A percentile compares a stretch with the other conserved stretches of the same genome.
Conservation (phyloP, 2,888 invertebrate genomes). For the Sipha maydis region DNA sequence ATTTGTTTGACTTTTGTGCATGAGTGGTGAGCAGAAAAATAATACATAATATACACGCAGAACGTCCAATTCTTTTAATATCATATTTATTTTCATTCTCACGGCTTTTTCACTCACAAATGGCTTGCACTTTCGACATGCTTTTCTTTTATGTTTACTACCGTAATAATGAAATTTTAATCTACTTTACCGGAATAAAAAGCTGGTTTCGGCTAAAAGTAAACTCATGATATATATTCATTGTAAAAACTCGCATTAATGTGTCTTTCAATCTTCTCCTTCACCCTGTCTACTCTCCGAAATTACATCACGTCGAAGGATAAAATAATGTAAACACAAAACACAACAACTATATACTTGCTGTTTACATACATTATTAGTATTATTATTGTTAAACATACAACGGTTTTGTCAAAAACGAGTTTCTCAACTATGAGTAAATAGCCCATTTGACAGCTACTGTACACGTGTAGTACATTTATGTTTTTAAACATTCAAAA, state of each 20-base stretch:
- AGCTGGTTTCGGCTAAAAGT: not conserved
- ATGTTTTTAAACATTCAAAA: too few species aligned
- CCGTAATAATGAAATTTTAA: conserved; percentile 12
- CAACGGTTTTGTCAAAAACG: not conserved
- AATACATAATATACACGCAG: not conserved
- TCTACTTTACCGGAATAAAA: conserved; percentile 11
- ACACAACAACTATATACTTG: not conserved
- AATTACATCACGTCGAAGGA: not conserved
- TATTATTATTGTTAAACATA: not conserved
- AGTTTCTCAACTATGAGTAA: not conserved
- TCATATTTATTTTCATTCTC: conserved; percentile 27
- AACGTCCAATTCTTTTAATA: conserved; percentile 5
- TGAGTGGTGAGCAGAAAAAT: not conserved
- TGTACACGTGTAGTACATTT: too few species aligned
- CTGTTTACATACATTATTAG: too few species aligned
- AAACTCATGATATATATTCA: not conserved
- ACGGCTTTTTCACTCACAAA: not conserved
- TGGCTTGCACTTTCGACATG: conserved; percentile 15
- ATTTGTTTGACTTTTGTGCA: conserved; percentile 11
- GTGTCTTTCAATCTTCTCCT: not conserved
- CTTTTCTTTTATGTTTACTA: conserved; percentile 36
- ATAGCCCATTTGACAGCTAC: too few species aligned
- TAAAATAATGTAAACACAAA: not conserved
- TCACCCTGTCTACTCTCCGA: not conserved
- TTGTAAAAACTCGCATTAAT: conserved; percentile 5